Conservation (phyloP, 2,797 vertebrate species). For the Otus scops region DNA sequence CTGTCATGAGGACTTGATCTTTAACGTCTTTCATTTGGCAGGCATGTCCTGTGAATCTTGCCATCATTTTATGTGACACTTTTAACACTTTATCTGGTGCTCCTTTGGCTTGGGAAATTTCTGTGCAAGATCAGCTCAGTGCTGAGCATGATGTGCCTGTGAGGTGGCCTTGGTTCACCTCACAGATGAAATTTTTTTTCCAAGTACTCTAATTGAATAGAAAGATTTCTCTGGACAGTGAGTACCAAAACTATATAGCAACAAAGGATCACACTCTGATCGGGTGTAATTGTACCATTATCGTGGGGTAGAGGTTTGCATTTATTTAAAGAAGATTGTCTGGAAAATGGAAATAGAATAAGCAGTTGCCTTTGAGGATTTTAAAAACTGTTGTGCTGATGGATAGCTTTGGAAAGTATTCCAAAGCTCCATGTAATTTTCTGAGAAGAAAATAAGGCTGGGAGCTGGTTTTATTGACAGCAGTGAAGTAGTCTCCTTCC, state of each 20-base stretch:
- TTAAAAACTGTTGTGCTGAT: neutral
- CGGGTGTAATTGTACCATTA: neutral
- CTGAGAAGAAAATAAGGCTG: neutral
- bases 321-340: neutral
- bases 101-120: constrained; percentile 31
- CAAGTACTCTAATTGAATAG: neutral
- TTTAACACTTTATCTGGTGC: constrained; percentile 52
- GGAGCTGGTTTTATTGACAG: neutral
- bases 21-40: constrained; percentile 45
- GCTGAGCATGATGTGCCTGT: neutral
- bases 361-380: neutral
- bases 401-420: neutral
- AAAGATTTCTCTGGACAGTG: neutral
- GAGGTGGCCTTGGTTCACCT: constrained; percentile 13
- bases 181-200: neutral
- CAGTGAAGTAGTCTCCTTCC: neutral
- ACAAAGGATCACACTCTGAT: neutral
- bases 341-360: neutral
- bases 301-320: neutral
- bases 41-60: constrained; percentile 41
- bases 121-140: constrained; percentile 7
- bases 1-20: constrained; percentile 40
- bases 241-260: neutral
- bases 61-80: constrained; percentile 13
- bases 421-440: neutral